phyloP scores from a whole-genome alignment of 1,140 invertebrate genomes.

The Apis dorsata region DNA sequence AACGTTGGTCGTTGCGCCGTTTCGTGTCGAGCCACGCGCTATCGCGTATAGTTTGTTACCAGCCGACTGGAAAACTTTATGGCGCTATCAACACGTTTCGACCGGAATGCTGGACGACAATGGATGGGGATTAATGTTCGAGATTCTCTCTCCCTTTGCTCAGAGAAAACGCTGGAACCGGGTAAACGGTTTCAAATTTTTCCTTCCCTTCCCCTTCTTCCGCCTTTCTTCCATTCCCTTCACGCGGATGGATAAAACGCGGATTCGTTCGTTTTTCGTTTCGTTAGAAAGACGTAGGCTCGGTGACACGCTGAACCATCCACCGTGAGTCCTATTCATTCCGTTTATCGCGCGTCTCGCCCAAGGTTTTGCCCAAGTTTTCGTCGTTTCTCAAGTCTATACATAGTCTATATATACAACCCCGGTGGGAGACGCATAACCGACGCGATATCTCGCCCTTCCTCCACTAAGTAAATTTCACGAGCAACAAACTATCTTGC shows the following conservation, averaged over 20 bases:
- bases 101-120: neutral
- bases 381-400: conserved; percentile 21
- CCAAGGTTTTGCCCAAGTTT: conserved; percentile 4
- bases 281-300: too few relatives aligned
- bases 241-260: neutral
- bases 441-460: neutral
- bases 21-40: neutral
- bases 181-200: neutral
- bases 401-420: neutral
- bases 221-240: too few relatives aligned
- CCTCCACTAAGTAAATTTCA: conserved; percentile 13
- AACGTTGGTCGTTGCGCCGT: neutral
- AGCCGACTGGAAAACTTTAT: conserved; percentile 17
- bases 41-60: neutral
- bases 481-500: neutral
- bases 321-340: neutral
- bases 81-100: conserved; percentile 3
- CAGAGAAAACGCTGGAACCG: too few relatives aligned
- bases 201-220: neutral
- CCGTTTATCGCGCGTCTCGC: conserved; percentile 5
- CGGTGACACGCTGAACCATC: too few relatives aligned
- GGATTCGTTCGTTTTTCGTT: neutral
- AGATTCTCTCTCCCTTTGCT: too few relatives aligned
- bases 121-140: neutral
- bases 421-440: conserved; percentile 11